Base-by-base conservation (phyloP, 1,140 invertebrate species). In the Caenorhabditis tropicalis region DNA sequence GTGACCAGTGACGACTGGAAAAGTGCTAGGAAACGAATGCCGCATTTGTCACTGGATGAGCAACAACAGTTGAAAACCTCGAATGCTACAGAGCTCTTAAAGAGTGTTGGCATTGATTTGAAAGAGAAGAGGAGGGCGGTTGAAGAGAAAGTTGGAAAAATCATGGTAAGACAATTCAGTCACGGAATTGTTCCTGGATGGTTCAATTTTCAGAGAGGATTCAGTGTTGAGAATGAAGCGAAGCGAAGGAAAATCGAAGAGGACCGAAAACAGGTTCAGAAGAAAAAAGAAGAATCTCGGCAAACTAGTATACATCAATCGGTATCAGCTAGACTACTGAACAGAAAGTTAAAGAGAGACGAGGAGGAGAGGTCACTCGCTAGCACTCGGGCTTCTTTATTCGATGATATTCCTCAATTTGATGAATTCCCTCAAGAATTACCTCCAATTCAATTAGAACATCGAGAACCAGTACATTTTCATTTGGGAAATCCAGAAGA, bases 81-180 rank as follows among this genome's bases (percentile, higher is more conserved):
- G 10, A 74, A n/a, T 39, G n/a, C 33, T 9, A 6, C 43, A 3
- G 36, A 74, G 65, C n/a, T 74, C 21, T 24, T 74, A n/a, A 74
- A 43, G 33, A 74, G 65, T 74, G 65, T 74, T 74, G 65, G 65
- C 43, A 74, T 74, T 46, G 36, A 74, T 43, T 74, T 74, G 65
- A 19, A 24, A 24, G 36, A n/a, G 10, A 74, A 12, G 10, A 74
- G n/a, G 21, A 74, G 24, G 24, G 65, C 65, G 3, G 65, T 74
- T 24, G 33, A 10, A 74, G 65, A 74, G n/a, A 74, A 74, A 46
- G 65, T 74, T 74, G 33, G 36, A 39, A 74, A 74, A 43, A n/a
- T 43, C 43, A 74, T 74, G 36, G 65, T 74, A 74, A 33, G 58
- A n/a, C n/a, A n/a, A n/a, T n/a, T n/a, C n/a, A n/a, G n/a, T n/a